phyloP scores from a whole-genome alignment of 2,113 vertebrate genomes.

The Nycticebus coucang region DNA sequence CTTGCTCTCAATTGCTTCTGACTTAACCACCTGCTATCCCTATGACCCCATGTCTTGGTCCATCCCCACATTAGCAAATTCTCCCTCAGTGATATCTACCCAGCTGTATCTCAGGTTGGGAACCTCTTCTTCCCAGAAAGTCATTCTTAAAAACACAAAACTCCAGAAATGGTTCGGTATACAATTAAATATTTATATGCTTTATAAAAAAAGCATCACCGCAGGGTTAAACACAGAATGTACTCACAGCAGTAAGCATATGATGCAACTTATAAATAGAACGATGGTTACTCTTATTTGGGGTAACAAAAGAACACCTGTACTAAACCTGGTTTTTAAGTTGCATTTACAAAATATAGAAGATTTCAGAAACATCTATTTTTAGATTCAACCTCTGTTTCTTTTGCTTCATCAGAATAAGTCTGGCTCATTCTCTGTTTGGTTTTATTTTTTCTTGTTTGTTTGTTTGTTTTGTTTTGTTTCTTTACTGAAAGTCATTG shows the following conservation, averaged over 20 bases:
- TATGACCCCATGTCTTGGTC: fast-evolving
- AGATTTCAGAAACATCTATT: not conserved
- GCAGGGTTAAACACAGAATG: not conserved
- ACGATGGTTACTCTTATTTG: not conserved
- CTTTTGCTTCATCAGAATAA: not conserved
- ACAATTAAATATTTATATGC: constrained; percentile 24
- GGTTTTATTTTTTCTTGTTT: not conserved
- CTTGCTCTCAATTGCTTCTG: not conserved
- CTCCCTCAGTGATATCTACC: not conserved
- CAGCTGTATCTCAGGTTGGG: constrained; percentile 4
- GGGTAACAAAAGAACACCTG: not conserved
- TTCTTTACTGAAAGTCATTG: not conserved
- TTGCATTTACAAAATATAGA: not conserved
- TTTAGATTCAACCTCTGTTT: not conserved
- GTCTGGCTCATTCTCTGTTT: not conserved
- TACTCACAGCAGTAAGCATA: not conserved
- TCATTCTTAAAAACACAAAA: not conserved
- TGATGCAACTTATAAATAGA: not conserved
- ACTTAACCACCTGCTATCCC: not conserved
- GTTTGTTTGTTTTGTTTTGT: not conserved
- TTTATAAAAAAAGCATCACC: not conserved
- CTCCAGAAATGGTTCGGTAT: not conserved
- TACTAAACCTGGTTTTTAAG: not conserved
- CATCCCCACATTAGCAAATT: not conserved
- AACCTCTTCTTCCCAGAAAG: not conserved